Percentiles rank a stretch among this genome's conserved stretches.
Conservation (phyloP, 2,888 invertebrate genomes). For the Andrena chrysosceles region DNA sequence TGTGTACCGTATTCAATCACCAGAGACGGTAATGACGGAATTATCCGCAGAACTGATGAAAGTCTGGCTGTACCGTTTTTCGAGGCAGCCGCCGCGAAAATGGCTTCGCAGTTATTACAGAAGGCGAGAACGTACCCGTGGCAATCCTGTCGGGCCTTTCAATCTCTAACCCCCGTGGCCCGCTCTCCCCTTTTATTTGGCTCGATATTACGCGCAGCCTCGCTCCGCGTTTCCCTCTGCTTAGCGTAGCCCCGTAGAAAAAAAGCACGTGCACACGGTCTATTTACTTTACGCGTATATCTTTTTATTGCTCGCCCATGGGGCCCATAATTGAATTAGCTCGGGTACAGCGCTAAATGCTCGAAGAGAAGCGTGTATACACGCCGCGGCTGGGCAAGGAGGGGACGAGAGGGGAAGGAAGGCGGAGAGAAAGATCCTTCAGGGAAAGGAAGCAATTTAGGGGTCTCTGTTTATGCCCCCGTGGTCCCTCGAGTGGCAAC, state of each 20-base stretch:
- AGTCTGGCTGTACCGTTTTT: constrained; percentile 67
- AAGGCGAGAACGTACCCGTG: background rate
- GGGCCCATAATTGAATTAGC: constrained; percentile 70
- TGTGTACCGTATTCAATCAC: constrained; percentile 70
- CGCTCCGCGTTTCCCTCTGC: background rate
- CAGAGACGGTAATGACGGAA: constrained; percentile 68
- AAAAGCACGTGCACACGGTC: constrained; percentile 23
- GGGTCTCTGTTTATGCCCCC: constrained; percentile 72
- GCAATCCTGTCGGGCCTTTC: constrained; percentile 4
- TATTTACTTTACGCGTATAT: constrained; percentile 55
- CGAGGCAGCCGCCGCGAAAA: constrained; percentile 37
- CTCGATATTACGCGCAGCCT: constrained; percentile 20
- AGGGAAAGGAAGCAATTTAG: constrained; percentile 72
- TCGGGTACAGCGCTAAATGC: constrained; percentile 64
- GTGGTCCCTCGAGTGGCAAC: constrained; percentile 33
- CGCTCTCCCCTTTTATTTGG: background rate
- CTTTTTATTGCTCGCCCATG: constrained; percentile 55
- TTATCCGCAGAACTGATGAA: constrained; percentile 67
- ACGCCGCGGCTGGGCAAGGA: background rate
- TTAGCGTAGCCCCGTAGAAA: constrained; percentile 40
- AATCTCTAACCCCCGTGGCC: background rate
- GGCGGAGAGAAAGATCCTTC: constrained; percentile 39
- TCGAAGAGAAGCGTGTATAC: constrained; percentile 41
- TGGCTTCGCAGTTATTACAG: constrained; percentile 41
- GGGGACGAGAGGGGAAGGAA: background rate